A percentile compares a stretch with the other conserved stretches of the same genome.
These are phyloP conservation scores for Saccostrea glomerata DNA, from an alignment of 1,140 invertebrate species.

Conservation along the genomic window DNA sequence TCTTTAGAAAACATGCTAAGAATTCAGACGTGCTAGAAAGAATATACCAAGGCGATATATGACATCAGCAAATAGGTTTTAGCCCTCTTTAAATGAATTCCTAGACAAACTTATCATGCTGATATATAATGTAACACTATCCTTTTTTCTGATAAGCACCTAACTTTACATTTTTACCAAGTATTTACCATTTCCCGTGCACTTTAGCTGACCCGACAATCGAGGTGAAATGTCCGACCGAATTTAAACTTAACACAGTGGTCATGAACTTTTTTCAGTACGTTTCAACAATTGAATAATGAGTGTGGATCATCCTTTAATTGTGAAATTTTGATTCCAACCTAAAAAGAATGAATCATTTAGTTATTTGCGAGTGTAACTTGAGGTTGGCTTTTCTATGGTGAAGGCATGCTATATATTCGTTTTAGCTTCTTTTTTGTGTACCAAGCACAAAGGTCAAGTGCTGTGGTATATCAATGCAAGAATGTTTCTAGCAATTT, in stretches of 20 bases:
- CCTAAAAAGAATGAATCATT: conserved; percentile 18
- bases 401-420: neutral
- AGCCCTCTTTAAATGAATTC: conserved; percentile 8
- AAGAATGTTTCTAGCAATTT: neutral
- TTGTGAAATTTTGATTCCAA: conserved; percentile 21
- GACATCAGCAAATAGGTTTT: neutral
- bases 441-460: conserved; percentile 16
- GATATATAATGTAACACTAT: conserved; percentile 34
- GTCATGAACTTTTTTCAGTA: conserved; percentile 44
- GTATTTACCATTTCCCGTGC: conserved; percentile 38
- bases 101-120: conserved; percentile 31
- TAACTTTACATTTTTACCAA: conserved; percentile 3
- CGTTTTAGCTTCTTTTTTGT: neutral
- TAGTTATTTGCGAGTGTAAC: conserved; percentile 23
- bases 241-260: conserved; percentile 36
- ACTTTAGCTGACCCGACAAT: conserved; percentile 38
- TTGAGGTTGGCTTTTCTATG: neutral
- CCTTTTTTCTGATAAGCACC: conserved; percentile 14
- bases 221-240: conserved; percentile 36
- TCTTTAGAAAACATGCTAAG: conserved; percentile 1
- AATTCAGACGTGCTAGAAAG: neutral
- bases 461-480: conserved; percentile 10
- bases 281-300: conserved; percentile 44
- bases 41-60: neutral
- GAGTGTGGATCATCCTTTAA: conserved; percentile 32